Evolutionary conservation across 2,797 vertebrate species (phyloP).

Genomic region (Rallus crepitans): DNA sequence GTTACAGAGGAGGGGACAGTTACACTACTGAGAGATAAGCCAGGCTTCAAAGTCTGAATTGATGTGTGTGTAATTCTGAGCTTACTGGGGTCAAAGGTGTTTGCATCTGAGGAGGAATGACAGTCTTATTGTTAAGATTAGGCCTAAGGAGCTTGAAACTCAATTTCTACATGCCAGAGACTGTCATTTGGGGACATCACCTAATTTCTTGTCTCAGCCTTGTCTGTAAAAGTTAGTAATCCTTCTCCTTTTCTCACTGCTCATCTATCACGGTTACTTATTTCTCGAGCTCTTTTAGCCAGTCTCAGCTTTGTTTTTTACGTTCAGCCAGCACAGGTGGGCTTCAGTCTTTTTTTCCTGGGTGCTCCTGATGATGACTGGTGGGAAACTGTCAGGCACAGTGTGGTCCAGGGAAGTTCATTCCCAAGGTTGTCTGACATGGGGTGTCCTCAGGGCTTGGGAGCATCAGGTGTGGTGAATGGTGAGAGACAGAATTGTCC

Average conservation of each 20-base stretch:
- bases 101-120: not conserved
- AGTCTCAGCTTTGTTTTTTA: not conserved
- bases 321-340: not conserved
- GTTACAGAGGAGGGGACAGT: conserved; percentile 26
- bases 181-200: not conserved
- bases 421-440: not conserved
- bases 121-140: not conserved
- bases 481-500: not conserved
- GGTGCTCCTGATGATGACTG: not conserved
- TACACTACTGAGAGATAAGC: conserved; percentile 20
- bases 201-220: not conserved
- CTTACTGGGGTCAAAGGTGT: conserved; percentile 11
- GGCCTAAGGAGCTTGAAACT: not conserved
- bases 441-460: not conserved
- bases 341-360: not conserved
- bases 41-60: conserved; percentile 60
- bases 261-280: fast-evolving
- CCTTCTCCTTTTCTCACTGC: not conserved
- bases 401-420: not conserved
- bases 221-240: not conserved
- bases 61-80: conserved; percentile 32
- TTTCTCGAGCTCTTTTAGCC: not conserved
- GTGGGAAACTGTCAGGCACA: not conserved
- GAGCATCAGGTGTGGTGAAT: not conserved
- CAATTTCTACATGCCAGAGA: not conserved